These are phyloP conservation scores for Sitophilus oryzae DNA, from an alignment of 1,140 invertebrate genomes.

Conservation along the genomic window DNA sequence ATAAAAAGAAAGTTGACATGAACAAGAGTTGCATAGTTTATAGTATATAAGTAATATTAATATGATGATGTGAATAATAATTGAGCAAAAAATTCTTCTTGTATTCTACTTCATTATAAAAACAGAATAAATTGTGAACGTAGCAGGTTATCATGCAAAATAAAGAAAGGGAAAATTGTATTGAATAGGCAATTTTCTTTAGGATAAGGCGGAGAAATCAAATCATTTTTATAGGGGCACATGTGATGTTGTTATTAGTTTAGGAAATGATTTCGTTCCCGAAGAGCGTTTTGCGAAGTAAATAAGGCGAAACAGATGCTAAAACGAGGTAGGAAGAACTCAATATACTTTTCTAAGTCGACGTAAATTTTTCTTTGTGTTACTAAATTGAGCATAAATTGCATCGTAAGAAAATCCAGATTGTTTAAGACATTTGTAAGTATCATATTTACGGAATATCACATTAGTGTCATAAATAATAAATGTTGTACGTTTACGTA, in stretches of 20 bases:
- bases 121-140: background rate
- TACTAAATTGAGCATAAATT: no score
- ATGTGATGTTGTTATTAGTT: conserved; percentile 26
- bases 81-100: no score
- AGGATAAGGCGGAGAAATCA: conserved; percentile 25
- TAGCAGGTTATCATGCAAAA: conserved; percentile 10
- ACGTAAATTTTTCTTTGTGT: background rate
- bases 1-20: no score
- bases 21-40: no score
- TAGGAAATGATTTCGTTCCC: conserved; percentile 26
- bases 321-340: conserved; percentile 8
- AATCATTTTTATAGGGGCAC: conserved; percentile 30
- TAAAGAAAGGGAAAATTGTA: conserved; percentile 17
- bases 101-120: no score
- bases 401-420: no score
- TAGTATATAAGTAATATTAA: no score
- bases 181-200: conserved; percentile 27
- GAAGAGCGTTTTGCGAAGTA: conserved; percentile 22
- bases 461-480: no score
- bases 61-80: no score
- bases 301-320: conserved; percentile 27
- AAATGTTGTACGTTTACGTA: no score
- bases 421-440: no score
- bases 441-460: no score
- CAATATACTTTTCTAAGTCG: background rate